phyloP scores from a whole-genome alignment of 1,140 invertebrate species.

The Leptoteleia sp. region DNA sequence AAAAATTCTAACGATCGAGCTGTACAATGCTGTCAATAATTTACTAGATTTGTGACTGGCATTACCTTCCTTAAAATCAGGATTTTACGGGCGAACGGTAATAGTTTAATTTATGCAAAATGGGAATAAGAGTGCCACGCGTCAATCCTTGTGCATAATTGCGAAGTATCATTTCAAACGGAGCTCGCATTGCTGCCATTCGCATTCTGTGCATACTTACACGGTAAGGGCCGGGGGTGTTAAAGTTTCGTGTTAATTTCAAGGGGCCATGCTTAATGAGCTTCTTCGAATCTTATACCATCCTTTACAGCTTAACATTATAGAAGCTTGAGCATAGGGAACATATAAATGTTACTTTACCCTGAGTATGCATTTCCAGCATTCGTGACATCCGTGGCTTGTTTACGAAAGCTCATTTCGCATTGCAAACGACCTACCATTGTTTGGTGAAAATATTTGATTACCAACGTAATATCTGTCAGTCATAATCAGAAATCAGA shows the following conservation, averaged over 20 bases:
- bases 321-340: slow-evolving; percentile 17
- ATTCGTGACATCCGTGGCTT: slow-evolving; percentile 10
- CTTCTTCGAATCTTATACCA: slow-evolving; percentile 16
- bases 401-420: slow-evolving; percentile 26
- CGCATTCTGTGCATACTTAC: slow-evolving; percentile 29
- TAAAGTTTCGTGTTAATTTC: slow-evolving; percentile 54
- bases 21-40: too few species aligned
- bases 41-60: too few species aligned
- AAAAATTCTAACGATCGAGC: too few species aligned
- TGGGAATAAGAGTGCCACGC: too few species aligned
- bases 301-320: not conserved
- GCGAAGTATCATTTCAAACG: too few species aligned
- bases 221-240: slow-evolving; percentile 4
- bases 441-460: not conserved
- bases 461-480: not conserved
- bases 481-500: not conserved
- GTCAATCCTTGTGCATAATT: too few species aligned
- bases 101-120: too few species aligned
- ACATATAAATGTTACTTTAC: slow-evolving; percentile 35
- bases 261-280: slow-evolving; percentile 37
- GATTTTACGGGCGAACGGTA: too few species aligned
- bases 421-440: slow-evolving; percentile 15
- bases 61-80: too few species aligned
- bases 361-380: slow-evolving; percentile 20
- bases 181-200: too few species aligned